Evolutionary conservation across 2,888 invertebrate genomes (phyloP).

Genomic region (Tachystola acroxantha): DNA sequence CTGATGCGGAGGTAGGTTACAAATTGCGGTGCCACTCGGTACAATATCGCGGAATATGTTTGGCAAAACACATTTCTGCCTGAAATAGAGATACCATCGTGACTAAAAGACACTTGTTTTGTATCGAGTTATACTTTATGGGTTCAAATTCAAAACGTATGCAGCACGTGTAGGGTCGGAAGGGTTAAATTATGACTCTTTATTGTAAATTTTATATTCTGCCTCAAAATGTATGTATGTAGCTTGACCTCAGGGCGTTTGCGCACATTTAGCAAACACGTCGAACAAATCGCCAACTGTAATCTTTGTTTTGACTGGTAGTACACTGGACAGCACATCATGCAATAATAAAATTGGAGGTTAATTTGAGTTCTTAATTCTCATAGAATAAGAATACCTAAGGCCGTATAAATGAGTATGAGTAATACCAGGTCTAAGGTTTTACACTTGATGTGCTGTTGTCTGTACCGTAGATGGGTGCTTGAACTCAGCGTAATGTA

Average conservation of each 20-base stretch:
- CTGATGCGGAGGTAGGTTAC: slow-evolving; percentile 52
- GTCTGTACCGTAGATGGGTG: too few species aligned
- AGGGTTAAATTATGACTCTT: slow-evolving; percentile 58
- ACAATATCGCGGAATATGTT: slow-evolving; percentile 29
- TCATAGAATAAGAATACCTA: too few species aligned
- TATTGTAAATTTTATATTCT: slow-evolving; percentile 61
- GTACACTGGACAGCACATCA: too few species aligned
- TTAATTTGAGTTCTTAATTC: too few species aligned
- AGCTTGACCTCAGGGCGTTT: slow-evolving; percentile 33
- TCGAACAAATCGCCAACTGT: slow-evolving; percentile 30
- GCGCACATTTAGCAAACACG: slow-evolving; percentile 37
- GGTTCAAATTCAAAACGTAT: slow-evolving; percentile 35
- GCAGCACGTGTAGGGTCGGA: slow-evolving; percentile 43
- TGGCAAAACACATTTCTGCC: slow-evolving; percentile 5
- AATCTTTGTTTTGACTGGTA: slow-evolving; percentile 48
- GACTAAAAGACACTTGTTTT: slow-evolving; percentile 23
- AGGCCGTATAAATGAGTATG: too few species aligned
- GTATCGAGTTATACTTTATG: slow-evolving; percentile 38
- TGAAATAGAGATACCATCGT: slow-evolving; percentile 12
- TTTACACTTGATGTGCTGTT: too few species aligned
- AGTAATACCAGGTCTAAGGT: too few species aligned
- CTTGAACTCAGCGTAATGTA: too few species aligned
- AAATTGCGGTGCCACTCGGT: slow-evolving; percentile 46
- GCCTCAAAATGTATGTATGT: slow-evolving; percentile 35
- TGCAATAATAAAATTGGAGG: too few species aligned